These are phyloP conservation scores for Proteles cristata DNA, from an alignment of 2,113 vertebrate genomes.

Conservation along the genomic window DNA sequence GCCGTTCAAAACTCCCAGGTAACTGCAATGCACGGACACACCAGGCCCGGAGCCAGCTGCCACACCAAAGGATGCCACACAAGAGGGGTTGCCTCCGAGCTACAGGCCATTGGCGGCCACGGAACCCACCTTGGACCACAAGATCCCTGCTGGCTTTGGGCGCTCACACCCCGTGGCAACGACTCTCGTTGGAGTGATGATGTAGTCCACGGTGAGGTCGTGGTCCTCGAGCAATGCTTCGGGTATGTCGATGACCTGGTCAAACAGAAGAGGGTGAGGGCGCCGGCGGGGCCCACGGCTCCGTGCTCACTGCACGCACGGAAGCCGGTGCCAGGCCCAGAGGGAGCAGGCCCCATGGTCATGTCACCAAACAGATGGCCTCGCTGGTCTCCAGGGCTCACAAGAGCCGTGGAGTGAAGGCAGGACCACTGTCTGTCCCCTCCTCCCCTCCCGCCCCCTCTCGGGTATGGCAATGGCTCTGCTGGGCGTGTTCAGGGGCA, in stretches of 20 bases:
- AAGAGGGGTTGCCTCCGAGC: neutral
- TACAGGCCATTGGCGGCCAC: accelerated
- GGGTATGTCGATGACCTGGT: slow-evolving; percentile 92
- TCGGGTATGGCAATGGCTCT: neutral
- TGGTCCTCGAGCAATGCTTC: slow-evolving; percentile 92
- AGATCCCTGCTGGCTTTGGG: slow-evolving; percentile 91
- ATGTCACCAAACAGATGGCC: accelerated
- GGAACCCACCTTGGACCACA: slow-evolving; percentile 93
- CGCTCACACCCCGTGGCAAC: slow-evolving; percentile 90
- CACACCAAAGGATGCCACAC: neutral
- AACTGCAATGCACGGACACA: accelerated
- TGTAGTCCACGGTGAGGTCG: slow-evolving; percentile 96
- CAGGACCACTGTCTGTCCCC: neutral
- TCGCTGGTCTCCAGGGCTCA: accelerated
- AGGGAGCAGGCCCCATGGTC: neutral
- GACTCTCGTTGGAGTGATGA: slow-evolving; percentile 94
- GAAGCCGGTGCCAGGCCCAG: accelerated
- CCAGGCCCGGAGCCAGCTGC: neutral
- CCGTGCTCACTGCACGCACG: accelerated
- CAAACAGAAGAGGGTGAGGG: neutral
- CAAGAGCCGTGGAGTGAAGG: accelerated
- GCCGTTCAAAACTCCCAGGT: accelerated
- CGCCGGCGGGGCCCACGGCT: accelerated
- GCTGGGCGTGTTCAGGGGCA: neutral
- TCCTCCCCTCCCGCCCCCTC: accelerated